Base-by-base conservation (phyloP, 2,888 invertebrate species). In the Troides oblongomaculatus region DNA sequence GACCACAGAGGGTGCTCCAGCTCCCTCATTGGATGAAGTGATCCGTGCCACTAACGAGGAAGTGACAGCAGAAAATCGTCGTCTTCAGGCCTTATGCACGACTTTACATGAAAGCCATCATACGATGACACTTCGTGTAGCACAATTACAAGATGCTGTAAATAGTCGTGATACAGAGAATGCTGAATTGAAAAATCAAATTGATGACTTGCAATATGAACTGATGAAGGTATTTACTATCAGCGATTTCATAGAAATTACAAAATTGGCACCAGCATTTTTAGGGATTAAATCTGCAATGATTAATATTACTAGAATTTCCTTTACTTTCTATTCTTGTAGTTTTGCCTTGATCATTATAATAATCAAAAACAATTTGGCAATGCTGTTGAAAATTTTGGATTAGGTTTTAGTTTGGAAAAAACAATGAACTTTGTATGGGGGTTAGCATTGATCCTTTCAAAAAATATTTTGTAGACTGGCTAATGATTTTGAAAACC, bases 141-240 rank as follows among this genome's bases (percentile, higher is more conserved):
- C 97, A 39, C 97, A 97, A 82, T 84, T 97, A 46, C 97, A 97
- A 85, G 98, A 98, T 81, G 96, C 96, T 0, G 94, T 98, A 65
- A 97, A 97, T 66, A 97, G 97, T 18, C 95, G 97, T 76, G 99
- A 99, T 88, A 99, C 99, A 0, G 97, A 98, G 90, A 97, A 96
- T 72, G 99, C 98, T 0, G 99, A 99, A 86, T 92, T 99, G 66
- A 96, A 97, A 84, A 99, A 99, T 87, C 98, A 99, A 92, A 96
- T 99, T 64, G 99, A 99, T 81, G 99, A 99, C 85, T 89, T 99
- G 66, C 98, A 98, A 84, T 99, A 98, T 81, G 98, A 98, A 83
- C 86, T 97, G 62, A 94, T 96, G 81, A 98, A 98, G 93, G 96
- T 92, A 60, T n/a, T 21, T 62, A 8, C 6, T 57, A 57, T 57